Base-by-base conservation (phyloP, 2,888 invertebrate genomes). In the Ypsolopha scabrella region DNA sequence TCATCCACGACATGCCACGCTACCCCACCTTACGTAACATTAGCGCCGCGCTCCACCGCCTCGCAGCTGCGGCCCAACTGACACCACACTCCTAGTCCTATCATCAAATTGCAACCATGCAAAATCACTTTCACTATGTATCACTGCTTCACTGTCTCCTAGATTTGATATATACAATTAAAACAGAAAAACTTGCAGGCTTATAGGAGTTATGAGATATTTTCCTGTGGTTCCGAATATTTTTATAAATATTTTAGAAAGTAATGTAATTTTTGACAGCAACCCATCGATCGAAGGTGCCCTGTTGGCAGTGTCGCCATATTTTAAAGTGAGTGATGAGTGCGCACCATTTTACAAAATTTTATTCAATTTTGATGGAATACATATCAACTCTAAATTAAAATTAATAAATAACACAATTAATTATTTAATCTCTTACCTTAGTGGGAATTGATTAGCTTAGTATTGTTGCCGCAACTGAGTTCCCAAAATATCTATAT, bases 281-380 rank as follows among this genome's bases (percentile, higher is more conserved):
- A 73, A 63, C 64, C 76, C 80, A 85, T 83, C 82, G 86, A 87
- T 85, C 83, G 85, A 53, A 86, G 80, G 81, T 87, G 87, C 86
- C 87, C 75, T 79, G 87, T 86, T 87, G 87, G 87, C 85, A 80
- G 75, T 77, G 78, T 80, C 61, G 77, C 80, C 76, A 79, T 62
- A 57, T 53, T 56, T 24, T 24, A 4, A 4, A n/a, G n/a, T n/a
- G n/a, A n/a, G n/a, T n/a, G n/a, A n/a, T n/a, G n/a, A n/a, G n/a
- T n/a, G n/a, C n/a, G n/a, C n/a, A n/a, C n/a, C n/a, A n/a, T n/a
- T n/a, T n/a, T n/a, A n/a, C n/a, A n/a, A n/a, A n/a, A n/a, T n/a
- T n/a, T n/a, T n/a, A n/a, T n/a, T n/a, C n/a, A n/a, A n/a, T n/a
- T n/a, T n/a, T n/a, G n/a, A n/a, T n/a, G n/a, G n/a, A n/a, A n/a